Base-by-base conservation (phyloP, 2,113 vertebrate species). In the Amphilophus citrinellus region DNA sequence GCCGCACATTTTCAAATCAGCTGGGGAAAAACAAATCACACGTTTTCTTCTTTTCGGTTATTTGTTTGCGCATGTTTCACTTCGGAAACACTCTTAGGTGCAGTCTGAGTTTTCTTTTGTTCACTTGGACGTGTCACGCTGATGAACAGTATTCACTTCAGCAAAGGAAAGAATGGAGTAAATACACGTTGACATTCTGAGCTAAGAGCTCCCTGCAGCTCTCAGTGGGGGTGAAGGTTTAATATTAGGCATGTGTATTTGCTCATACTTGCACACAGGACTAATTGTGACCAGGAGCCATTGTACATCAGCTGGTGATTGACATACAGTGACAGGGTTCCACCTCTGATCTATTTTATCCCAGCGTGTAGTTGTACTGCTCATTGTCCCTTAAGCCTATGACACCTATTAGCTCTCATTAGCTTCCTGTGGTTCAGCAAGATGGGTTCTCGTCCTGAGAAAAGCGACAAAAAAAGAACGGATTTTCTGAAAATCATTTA, bases 381-480 rank as follows among this genome's bases (percentile, higher is more conserved):
- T 88, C 90, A 82, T 87, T 90, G 89, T 92, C 86, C 84, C 78
- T 79, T n/a, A 79, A 84, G 86, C 80, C 83, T 68, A 10, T 85
- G 92, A 89, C 90, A 93, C 88, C 88, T 89, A 89, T 95, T 94
- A 92, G 85, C 80, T 53, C 87, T 89, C 91, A 91, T 94, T 94
- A 94, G 91, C 76, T 85, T 88, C 90, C 92, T 61, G 89, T 83
- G 83, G 91, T 81, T 92, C 73, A 73, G 60, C 27, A 20, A 79
- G 81, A 85, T 79, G 57, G 58, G 27, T 60, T 73, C 13, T 27
- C 61, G 68, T 42, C 79, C 83, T 87, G 87, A 39, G 37, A 87
- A 88, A 37, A 80, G 37, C 84, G 76, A 76, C 75, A 77, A 73
- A 83, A 87, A 79, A 82, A 80, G 62, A 44, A 61, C 37, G 15